Evolutionary conservation across 2,888 invertebrate genomes (phyloP).

Genomic region (Cosmia pyralina): DNA sequence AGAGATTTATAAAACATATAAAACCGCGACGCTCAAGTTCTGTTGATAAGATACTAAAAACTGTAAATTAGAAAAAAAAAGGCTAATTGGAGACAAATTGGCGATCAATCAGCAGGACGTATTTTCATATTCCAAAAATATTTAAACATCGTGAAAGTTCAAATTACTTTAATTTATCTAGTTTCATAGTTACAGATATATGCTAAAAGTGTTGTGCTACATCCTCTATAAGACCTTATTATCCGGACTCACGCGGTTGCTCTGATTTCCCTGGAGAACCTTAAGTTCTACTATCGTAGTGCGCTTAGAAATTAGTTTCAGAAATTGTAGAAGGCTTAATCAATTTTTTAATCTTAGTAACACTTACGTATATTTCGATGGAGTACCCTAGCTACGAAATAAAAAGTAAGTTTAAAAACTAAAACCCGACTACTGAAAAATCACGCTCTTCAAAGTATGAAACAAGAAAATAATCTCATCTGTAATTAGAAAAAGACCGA

Average conservation of each 20-base stretch:
- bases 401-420: too few species aligned
- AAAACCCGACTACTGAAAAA: too few species aligned
- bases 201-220: background rate
- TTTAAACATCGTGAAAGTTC: too few species aligned
- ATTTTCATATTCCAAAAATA: background rate
- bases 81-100: too few species aligned
- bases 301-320: conserved; percentile 53
- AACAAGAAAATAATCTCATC: too few species aligned
- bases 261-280: conserved; percentile 54
- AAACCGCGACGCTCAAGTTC: too few species aligned
- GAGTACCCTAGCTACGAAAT: too few species aligned
- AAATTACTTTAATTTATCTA: background rate
- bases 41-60: too few species aligned
- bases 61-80: too few species aligned
- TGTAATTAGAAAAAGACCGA: too few species aligned
- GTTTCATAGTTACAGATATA: conserved; percentile 2
- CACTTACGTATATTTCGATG: background rate
- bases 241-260: conserved; percentile 24
- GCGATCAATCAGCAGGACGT: background rate
- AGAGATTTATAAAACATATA: too few species aligned
- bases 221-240: conserved; percentile 24
- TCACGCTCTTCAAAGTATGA: too few species aligned
- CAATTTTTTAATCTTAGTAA: conserved; percentile 27
- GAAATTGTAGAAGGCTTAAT: conserved; percentile 32
- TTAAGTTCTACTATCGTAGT: conserved; percentile 44